Conservation (phyloP, 53 echinoderm and acorn worm genomes). For the Pentamera pediparva region DNA sequence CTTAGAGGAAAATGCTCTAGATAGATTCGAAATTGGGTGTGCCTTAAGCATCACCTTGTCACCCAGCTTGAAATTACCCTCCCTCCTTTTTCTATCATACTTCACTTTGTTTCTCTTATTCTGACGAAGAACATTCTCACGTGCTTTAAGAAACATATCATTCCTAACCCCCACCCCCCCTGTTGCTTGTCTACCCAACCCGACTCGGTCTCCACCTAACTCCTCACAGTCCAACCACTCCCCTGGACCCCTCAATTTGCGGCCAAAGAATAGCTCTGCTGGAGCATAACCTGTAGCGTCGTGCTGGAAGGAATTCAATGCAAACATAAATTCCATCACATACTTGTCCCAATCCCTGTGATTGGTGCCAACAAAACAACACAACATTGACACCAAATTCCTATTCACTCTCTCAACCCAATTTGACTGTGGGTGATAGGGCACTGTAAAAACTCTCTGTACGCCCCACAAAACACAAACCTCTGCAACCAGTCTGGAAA, state of each 20-base stretch:
- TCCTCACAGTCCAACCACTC: neutral
- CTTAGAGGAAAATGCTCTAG: slow-evolving; percentile 39
- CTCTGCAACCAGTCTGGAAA: slow-evolving; percentile 25
- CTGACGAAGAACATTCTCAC: neutral
- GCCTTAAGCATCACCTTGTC: slow-evolving; percentile 26
- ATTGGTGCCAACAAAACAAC: neutral
- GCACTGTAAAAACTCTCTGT: slow-evolving; percentile 35
- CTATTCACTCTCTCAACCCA: slow-evolving; percentile 62
- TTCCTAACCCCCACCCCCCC: neutral
- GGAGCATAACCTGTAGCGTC: slow-evolving; percentile 50
- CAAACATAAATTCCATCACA: slow-evolving; percentile 44
- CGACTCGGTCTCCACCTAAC: neutral
- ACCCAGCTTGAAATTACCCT: neutral
- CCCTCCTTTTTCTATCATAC: slow-evolving; percentile 29
- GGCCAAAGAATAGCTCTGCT: slow-evolving; percentile 31
- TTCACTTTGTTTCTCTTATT: neutral
- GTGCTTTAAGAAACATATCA: neutral
- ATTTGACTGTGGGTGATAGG: slow-evolving; percentile 53
- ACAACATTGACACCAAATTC: slow-evolving; percentile 32
- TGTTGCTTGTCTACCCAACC: neutral
- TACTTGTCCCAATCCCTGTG: slow-evolving; percentile 38
- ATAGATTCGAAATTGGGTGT: slow-evolving; percentile 27
- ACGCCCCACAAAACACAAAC: slow-evolving; percentile 46
- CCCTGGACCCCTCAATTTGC: neutral
- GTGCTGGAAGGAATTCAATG: slow-evolving; percentile 36